Base-by-base conservation (phyloP, 2,113 vertebrate species). In the Himantopus leucocephalus region DNA sequence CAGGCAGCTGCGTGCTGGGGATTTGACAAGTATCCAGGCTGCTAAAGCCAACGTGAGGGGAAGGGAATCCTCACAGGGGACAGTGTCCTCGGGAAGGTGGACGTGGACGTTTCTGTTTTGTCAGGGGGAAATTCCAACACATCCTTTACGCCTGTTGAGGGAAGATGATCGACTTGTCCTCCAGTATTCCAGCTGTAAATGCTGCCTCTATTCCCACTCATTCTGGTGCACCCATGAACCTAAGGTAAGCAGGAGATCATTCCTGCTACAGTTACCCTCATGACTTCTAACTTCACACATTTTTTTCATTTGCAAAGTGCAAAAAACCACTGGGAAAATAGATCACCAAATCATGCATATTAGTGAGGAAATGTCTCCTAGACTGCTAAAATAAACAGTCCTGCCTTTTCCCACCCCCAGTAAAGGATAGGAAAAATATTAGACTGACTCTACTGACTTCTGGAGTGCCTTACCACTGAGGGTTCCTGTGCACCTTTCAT, bases 11-110 rank as follows among this genome's bases (percentile, higher is more conserved):
- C 91, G 73, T 92, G 71, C 43, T 70, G 83, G 85, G 93, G 81
- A 92, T 90, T 93, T 96, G 95, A 89, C 93, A 94, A 96, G 76
- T 88, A 97, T 92, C 88, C 88, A 94, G 67, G 32, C 82, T 87
- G 87, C 91, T 41, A 84, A 64, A 95, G 53, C 68, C 66, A 79
- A 29, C 5, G 12, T 27, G 59, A 89, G 45, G 43, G 45, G 53
- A 97, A 92, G 59, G 50, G 68, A 92, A 67, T 85, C 63, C 35
- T 37, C 56, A 3, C 56, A 53, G 53, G 26, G 35, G 50, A 70
- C 79, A 66, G 56, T 41, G 52, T 80, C 91, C 82, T 97, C 59
- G 0, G 50, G 45, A 97, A 92, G 90, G 92, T 67, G 53, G 90
- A 64, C 4, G 2, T 66, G 79, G 90, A 32, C 19, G 5, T 29